phyloP scores from a whole-genome alignment of 1,140 invertebrate species.

The Camponotus pennsylvanicus region DNA sequence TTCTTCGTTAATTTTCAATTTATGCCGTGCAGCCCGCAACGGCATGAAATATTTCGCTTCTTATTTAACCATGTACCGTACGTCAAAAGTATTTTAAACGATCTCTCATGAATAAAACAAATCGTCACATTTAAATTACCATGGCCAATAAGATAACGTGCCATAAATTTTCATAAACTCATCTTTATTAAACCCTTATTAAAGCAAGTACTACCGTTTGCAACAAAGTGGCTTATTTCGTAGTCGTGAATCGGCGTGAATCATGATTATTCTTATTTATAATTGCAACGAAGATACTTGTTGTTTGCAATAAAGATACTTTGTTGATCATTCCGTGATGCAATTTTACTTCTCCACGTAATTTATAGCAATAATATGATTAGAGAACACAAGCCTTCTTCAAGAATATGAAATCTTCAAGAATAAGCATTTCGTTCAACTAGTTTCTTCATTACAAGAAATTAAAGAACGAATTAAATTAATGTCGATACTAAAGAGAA shows the following conservation, averaged over 20 bases:
- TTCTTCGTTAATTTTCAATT: constrained; percentile 66
- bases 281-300: constrained; percentile 23
- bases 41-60: constrained; percentile 57
- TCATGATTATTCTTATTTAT: background rate
- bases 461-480: background rate
- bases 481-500: background rate
- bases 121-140: constrained; percentile 64
- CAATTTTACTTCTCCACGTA: background rate
- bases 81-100: constrained; percentile 64
- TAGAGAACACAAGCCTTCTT: background rate
- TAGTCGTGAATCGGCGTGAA: background rate
- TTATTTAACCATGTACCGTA: constrained; percentile 61
- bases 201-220: constrained; percentile 47
- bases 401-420: too few species aligned
- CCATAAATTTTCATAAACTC: constrained; percentile 66
- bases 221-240: constrained; percentile 56
- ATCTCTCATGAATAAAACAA: constrained; percentile 66
- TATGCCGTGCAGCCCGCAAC: constrained; percentile 44
- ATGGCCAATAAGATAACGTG: constrained; percentile 56
- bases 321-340: background rate
- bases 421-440: background rate
- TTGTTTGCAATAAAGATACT: constrained; percentile 20
- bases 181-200: constrained; percentile 64
- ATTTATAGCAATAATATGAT: background rate
- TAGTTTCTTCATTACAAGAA: background rate